phyloP scores from a whole-genome alignment of 2,113 vertebrate species.

The Menidia beryllina region DNA sequence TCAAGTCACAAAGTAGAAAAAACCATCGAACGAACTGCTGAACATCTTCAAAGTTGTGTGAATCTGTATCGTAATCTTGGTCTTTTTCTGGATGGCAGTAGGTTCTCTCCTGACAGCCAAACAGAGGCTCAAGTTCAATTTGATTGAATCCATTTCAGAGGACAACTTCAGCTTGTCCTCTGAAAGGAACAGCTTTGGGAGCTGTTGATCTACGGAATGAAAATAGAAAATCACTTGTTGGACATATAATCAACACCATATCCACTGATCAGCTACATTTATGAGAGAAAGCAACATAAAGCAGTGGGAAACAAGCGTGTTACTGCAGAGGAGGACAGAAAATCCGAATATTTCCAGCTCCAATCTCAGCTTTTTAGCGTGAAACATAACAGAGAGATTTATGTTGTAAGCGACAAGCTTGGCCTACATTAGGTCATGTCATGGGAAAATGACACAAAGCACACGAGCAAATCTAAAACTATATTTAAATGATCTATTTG shows the following conservation, averaged over 20 bases:
- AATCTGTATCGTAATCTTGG: no score
- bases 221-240: slow-evolving; percentile 17
- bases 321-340: slow-evolving; percentile 51
- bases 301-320: slow-evolving; percentile 41
- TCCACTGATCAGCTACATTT: slow-evolving; percentile 18
- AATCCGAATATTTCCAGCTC: slow-evolving; percentile 48
- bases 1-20: not conserved
- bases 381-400: slow-evolving; percentile 41
- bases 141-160: no score
- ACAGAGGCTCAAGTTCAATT: no score
- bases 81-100: no score
- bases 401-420: not conserved
- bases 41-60: not conserved
- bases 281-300: slow-evolving; percentile 10
- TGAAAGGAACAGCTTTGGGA: no score
- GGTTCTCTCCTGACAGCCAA: no score
- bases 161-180: no score
- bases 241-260: slow-evolving; percentile 1
- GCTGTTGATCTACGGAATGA: slow-evolving; percentile 6
- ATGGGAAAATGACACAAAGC: not conserved
- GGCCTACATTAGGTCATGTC: not conserved
- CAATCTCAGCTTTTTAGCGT: slow-evolving; percentile 35
- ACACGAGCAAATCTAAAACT: no score
- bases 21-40: not conserved
- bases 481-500: no score